Base-by-base conservation (phyloP, 2,888 invertebrate genomes). In the Idaea dimidiata region DNA sequence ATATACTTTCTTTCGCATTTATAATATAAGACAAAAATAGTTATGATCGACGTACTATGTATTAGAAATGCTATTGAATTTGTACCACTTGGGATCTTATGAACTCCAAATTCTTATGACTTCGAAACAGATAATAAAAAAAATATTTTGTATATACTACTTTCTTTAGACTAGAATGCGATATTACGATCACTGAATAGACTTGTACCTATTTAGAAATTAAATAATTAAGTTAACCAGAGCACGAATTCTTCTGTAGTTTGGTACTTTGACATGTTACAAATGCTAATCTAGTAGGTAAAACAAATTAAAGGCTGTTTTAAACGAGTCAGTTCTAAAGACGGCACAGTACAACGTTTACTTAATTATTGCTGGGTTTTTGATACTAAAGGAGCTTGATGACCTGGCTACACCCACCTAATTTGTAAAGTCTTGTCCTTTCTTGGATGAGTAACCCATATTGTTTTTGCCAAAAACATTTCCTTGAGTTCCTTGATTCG, bases 41-140 rank as follows among this genome's bases (percentile, higher is more conserved):
- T 43, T 43, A 14, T 8, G 6, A 43, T 43, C 14, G 86, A 84
- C 78, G 74, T 17, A 84, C 79, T 83, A 82, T 83, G 79, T 86
- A 84, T 84, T 89, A 90, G 89, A 76, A 43, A 85, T 74, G 87
- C 88, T 90, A 89, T 83, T 77, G 76, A 75, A 86, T 81, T 86
- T 80, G 87, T 86, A 91, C 89, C 87, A 90, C 88, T 88, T 81
- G 82, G 86, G 75, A 86, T 91, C 91, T 92, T 91, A 91, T 92
- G 91, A 92, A 89, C 85, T 88, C 84, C 80, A 87, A 84, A 89
- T 86, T 92, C 91, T 92, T 92, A 92, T 91, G 92, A 92, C 90
- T 90, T 87, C 80, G 81, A 84, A 67, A 85, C 86, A 87, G 82
- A 89, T 87, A 79, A 84, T 86, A 86, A 77, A 79, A 83, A 86